These are phyloP conservation scores for Hermaeophaga mercurialis DNA, from an alignment of 2,888 invertebrate genomes.

Conservation along the genomic window DNA sequence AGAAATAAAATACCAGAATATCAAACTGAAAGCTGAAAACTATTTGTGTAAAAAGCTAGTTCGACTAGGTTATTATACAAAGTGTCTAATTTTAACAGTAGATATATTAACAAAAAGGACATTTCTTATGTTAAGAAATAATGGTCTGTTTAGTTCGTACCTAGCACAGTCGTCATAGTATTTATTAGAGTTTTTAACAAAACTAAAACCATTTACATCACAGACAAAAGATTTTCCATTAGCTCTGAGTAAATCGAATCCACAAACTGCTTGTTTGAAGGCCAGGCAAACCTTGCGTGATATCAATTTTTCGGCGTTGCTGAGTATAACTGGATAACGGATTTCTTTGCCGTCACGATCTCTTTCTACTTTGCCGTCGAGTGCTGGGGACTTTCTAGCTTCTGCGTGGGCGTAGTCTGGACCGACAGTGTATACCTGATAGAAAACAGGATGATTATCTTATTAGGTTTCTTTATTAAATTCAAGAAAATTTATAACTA, in stretches of 20 bases:
- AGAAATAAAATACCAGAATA: too few relatives aligned
- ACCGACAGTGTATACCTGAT: slow-evolving; percentile 98
- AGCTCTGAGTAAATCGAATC: slow-evolving; percentile 96
- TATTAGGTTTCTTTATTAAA: too few relatives aligned
- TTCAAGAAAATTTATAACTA: too few relatives aligned
- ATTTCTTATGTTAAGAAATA: too few relatives aligned
- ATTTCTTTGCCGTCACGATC: slow-evolving; percentile 99
- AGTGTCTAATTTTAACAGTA: too few relatives aligned
- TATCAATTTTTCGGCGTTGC: slow-evolving; percentile 96
- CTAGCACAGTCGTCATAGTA: slow-evolving; percentile 98
- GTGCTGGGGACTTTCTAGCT: slow-evolving; percentile 96
- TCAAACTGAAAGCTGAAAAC: too few relatives aligned
- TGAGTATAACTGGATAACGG: slow-evolving; percentile 96
- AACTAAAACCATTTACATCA: slow-evolving; percentile 99
- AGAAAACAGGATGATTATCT: too few relatives aligned
- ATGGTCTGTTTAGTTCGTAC: too few relatives aligned
- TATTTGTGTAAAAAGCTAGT: too few relatives aligned
- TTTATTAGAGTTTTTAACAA: slow-evolving; percentile 99
- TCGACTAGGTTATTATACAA: too few relatives aligned
- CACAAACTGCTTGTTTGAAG: slow-evolving; percentile 98
- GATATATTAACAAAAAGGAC: too few relatives aligned
- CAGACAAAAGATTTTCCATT: slow-evolving; percentile 99
- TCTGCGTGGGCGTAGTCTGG: slow-evolving; percentile 99
- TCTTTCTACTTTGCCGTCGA: slow-evolving; percentile 97
- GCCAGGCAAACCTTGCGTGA: slow-evolving; percentile 96